A percentile compares a stretch with the other conserved stretches of the same genome.
Conservation (phyloP, 2,888 invertebrate species). For the Uropetala carovei region DNA sequence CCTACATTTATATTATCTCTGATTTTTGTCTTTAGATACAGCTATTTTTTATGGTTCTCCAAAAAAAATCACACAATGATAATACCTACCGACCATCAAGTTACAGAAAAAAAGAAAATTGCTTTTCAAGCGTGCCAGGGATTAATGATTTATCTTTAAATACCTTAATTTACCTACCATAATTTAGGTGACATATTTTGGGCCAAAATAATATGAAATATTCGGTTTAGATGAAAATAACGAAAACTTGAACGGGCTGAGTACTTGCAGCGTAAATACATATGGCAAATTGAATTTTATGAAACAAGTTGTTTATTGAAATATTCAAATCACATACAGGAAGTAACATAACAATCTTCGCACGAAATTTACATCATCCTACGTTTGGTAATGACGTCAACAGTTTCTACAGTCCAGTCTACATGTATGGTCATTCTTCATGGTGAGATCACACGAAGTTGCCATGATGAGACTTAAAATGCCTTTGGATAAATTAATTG, state of each 20-base stretch:
- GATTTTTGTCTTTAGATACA: too few species aligned
- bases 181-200: background rate
- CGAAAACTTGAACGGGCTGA: too few species aligned
- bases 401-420: conserved; percentile 30
- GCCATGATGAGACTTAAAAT: conserved; percentile 35
- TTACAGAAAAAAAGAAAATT: too few species aligned
- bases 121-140: too few species aligned
- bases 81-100: too few species aligned
- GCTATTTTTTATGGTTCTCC: too few species aligned
- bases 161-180: background rate
- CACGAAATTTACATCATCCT: conserved; percentile 36
- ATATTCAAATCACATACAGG: conserved; percentile 58
- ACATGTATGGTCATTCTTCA: conserved; percentile 24
- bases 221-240: background rate
- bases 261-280: background rate
- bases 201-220: background rate
- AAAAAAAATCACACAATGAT: too few species aligned
- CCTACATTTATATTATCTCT: too few species aligned
- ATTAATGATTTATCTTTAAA: background rate
- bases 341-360: conserved; percentile 43
- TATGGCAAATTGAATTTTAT: background rate
- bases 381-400: conserved; percentile 46
- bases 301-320: conserved; percentile 53
- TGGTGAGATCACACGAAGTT: background rate
- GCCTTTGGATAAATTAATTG: background rate